Evolutionary conservation across 92 coral and sea anemone genomes (phyloP), one percentile per base, ranked within the genome.

Genomic region (Parazoanthus darwini): DNA sequence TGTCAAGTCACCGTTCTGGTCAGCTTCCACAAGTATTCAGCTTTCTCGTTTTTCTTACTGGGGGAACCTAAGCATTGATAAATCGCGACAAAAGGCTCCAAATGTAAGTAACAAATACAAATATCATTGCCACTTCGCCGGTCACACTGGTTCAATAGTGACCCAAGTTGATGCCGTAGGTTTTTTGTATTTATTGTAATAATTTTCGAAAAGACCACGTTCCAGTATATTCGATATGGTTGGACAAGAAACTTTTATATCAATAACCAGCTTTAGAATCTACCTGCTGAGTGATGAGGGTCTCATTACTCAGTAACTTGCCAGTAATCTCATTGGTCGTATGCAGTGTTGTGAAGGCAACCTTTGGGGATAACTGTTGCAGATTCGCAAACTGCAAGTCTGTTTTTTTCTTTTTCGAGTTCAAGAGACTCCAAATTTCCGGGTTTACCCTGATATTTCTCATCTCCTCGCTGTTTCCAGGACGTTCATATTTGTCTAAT

Each of bases 391-490:
- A 39, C 65, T 88, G 87, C 42, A 88, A 26, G 50, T 81, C 88
- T 29, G 84, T 76, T 58, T 74, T 89, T 35, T 44, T 54, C 29
- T 44, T 82, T 23, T 13, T 23, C 18, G 84, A 3, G 20, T 77
- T 89, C 38, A 84, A 18, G 9, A 16, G 75, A 22, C 25, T 15
- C 72, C 91, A 83, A 63, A 89, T 89, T 77, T 89, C 91, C 5
- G 65, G 77, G 37, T 82, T 89, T 20, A 78, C 63, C 37, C 63
- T 78, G 81, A 35, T 10, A 78, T 8, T 46, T 23, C 22, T 78
- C 82, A 78, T 23, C 18, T 78, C 82, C 1, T n/a, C 81, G 0
- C 93, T 91, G 87, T 91, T 91, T n/a, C 77, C 89, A 46, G 92
- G 93, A 48, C 81, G 88, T 63, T 63, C 78, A 70, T 89, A 88